A percentile compares a stretch with the other conserved stretches of the same genome.
Evolutionary conservation across 2,888 invertebrate genomes (phyloP).

Genomic region (Drosophila robusta): DNA sequence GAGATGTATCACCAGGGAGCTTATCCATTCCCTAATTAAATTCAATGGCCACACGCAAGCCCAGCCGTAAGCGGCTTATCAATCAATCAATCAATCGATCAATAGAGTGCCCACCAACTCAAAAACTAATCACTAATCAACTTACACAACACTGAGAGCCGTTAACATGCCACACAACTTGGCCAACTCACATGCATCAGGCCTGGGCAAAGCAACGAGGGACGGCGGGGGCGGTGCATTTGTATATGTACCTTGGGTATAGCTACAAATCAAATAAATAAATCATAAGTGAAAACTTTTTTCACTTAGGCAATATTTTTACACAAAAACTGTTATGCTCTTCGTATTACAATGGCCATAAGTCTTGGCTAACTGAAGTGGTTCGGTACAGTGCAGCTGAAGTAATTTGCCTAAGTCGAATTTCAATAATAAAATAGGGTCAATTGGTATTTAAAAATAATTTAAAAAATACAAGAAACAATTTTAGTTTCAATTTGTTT

Average conservation of each 20-base stretch:
- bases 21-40: constrained; percentile 47
- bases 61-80: constrained; percentile 29
- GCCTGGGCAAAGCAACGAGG: background rate
- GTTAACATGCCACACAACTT: constrained; percentile 46
- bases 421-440: no score
- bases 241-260: constrained; percentile 22
- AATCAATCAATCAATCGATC: constrained; percentile 66
- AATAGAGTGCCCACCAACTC: constrained; percentile 38
- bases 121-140: constrained; percentile 72
- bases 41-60: constrained; percentile 31
- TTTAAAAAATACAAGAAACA: no score
- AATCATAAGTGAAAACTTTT: constrained; percentile 76
- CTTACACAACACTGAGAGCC: constrained; percentile 43
- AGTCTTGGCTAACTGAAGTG: constrained; percentile 47
- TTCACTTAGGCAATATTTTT: constrained; percentile 76
- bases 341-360: constrained; percentile 63
- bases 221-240: background rate
- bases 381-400: constrained; percentile 24
- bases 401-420: background rate
- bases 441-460: no score
- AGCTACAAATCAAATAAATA: constrained; percentile 70
- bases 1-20: constrained; percentile 21
- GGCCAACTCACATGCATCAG: constrained; percentile 10
- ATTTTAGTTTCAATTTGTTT: no score
- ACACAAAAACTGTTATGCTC: constrained; percentile 59